Base-by-base conservation (phyloP, 2,888 invertebrate genomes). In the Amblyteles armatorius region DNA sequence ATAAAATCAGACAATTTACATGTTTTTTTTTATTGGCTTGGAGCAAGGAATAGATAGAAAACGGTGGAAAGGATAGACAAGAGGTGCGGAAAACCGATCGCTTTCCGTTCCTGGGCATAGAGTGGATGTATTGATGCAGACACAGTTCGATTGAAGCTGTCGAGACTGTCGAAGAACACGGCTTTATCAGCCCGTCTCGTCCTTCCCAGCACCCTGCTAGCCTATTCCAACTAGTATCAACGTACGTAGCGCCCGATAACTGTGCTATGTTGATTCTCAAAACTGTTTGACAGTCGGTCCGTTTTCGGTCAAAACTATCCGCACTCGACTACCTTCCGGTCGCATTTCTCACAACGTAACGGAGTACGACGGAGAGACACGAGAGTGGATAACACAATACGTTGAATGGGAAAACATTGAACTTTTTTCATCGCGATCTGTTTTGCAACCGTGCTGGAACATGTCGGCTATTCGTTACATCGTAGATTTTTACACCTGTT, bases 261-360 rank as follows among this genome's bases (percentile, higher is more conserved):
- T 73, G 29, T n/a, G 60, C 60, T 26, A 67, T 19, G 52, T 55
- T 76, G 55, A 33, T 11, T 50, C 68, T 76, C 26, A 50, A 72
- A 80, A 29, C 26, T 76, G 73, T 83, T 72, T 50, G 83, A 80
- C 80, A 83, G 83, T 80, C 77, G 67, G 57, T 77, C 65, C n/a
- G 72, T 76, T 83, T 83, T 71, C 71, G 44, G 44, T 71, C 55
- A 55, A 63, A 44, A 48, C 73, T 63, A 74, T 63, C 13, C 19
- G 26, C 29, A n/a, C 60, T 13, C 19, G 6, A 44, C 57, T 50
- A 16, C 0, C 9, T 73, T 26, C 29, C 60, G 33, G 29, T 60
- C 33, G n/a, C 16, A 13, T 29, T 29, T 33, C 29, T 16, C 33
- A 33, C 5, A 16, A 16, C 4, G 33, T 16, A 60, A 60, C 16